These are phyloP conservation scores for Troides helena DNA, from an alignment of 2,888 invertebrate genomes.

Conservation along the genomic window DNA sequence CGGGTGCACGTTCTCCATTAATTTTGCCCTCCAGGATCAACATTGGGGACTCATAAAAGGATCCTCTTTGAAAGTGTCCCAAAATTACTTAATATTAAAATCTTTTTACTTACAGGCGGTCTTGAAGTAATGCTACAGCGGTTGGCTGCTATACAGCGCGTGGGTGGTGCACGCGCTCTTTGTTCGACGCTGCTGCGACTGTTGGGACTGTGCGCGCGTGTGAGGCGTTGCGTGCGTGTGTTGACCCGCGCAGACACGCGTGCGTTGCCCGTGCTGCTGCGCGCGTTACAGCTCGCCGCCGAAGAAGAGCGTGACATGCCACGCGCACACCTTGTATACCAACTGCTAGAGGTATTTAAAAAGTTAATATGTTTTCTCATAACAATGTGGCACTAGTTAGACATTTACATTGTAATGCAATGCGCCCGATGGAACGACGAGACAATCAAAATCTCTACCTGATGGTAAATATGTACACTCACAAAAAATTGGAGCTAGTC, in stretches of 20 bases:
- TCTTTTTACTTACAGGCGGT: conserved; percentile 60
- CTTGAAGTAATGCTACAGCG: conserved; percentile 90
- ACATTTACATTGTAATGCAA: too few relatives aligned
- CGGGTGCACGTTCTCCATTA: too few relatives aligned
- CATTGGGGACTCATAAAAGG: too few relatives aligned
- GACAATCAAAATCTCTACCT: too few relatives aligned
- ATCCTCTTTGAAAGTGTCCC: too few relatives aligned
- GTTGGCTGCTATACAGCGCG: conserved; percentile 91
- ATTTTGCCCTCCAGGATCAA: too few relatives aligned
- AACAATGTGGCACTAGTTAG: too few relatives aligned
- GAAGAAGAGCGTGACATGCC: conserved; percentile 82
- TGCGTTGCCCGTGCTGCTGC: conserved; percentile 90
- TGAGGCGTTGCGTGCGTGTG: conserved; percentile 92
- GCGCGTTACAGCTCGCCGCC: conserved; percentile 87
- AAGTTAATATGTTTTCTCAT: background rate
- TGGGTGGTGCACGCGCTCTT: conserved; percentile 92
- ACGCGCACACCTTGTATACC: conserved; percentile 91
- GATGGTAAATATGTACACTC: too few relatives aligned
- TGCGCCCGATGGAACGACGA: too few relatives aligned
- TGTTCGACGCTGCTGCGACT: conserved; percentile 94
- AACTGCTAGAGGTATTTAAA: conserved; percentile 86
- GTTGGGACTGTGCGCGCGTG: conserved; percentile 94
- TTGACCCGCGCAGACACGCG: conserved; percentile 92
- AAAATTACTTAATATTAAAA: too few relatives aligned
- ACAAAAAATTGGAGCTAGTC: too few relatives aligned